Percentiles rank a stretch among this genome's conserved stretches.
These are phyloP conservation scores for Cairina moschata DNA, from an alignment of 2,113 vertebrate genomes.

Conservation along the genomic window DNA sequence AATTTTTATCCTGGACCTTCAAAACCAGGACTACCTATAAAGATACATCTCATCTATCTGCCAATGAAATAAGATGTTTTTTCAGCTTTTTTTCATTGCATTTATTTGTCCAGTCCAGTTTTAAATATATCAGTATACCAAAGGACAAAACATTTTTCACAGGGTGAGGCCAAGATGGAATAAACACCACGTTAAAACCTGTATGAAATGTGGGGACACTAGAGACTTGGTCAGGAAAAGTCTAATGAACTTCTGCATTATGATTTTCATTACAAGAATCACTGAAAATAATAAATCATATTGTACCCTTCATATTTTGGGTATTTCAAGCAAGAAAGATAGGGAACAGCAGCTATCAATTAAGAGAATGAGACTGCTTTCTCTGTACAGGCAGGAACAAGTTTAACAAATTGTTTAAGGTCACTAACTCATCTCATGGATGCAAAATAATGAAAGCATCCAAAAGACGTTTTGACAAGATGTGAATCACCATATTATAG, in stretches of 20 bases:
- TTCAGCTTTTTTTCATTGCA: not conserved
- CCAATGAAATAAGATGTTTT: not conserved
- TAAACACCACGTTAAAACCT: not conserved
- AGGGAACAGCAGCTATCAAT: not conserved
- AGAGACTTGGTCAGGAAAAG: not conserved
- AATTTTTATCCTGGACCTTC: not conserved
- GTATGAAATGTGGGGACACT: not conserved
- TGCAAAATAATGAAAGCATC: not conserved
- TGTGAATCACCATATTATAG: not conserved
- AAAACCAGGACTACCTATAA: not conserved
- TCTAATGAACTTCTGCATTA: not conserved
- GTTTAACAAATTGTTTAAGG: not conserved
- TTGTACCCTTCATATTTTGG: not conserved
- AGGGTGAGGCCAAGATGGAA: not conserved
- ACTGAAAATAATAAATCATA: not conserved
- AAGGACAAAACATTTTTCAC: not conserved
- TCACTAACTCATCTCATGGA: not conserved
- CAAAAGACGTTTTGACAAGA: not conserved
- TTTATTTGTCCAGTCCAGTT: not conserved
- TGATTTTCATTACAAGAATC: not conserved
- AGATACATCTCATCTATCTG: not conserved
- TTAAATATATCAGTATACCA: not conserved
- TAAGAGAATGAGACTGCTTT: not conserved
- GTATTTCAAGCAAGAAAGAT: not conserved
- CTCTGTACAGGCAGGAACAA: not conserved